phyloP scores from a whole-genome alignment of 2,888 invertebrate species.

The Zootermopsis nevadensis region DNA sequence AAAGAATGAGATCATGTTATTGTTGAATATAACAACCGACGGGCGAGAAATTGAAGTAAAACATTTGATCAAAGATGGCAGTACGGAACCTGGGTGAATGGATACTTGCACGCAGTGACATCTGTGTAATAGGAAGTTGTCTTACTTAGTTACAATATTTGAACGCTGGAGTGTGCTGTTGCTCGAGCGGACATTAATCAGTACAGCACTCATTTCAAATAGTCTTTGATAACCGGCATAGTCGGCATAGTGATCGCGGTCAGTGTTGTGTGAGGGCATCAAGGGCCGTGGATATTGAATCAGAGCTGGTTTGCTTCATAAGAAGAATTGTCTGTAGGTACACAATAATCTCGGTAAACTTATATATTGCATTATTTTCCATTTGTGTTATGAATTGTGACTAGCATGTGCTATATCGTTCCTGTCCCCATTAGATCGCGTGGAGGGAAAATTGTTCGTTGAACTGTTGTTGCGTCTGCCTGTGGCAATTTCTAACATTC shows the following conservation, averaged over 20 bases:
- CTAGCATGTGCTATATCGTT: conserved; percentile 5
- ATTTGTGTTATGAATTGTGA: conserved; percentile 9
- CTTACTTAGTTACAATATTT: background rate
- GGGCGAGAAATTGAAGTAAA: background rate
- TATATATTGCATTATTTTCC: background rate
- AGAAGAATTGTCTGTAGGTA: conserved; percentile 3
- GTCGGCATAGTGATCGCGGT: conserved; percentile 26
- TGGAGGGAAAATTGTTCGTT: conserved; percentile 27
- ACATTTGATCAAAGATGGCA: background rate
- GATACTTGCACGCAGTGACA: background rate
- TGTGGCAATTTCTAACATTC: background rate
- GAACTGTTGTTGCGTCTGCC: background rate
- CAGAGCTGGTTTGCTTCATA: background rate
- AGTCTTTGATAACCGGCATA: conserved; percentile 35
- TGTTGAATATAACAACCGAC: background rate
- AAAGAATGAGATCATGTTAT: background rate
- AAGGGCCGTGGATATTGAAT: background rate
- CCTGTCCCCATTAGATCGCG: background rate
- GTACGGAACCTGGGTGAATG: conserved; percentile 27
- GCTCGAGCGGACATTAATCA: background rate
- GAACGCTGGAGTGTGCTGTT: background rate
- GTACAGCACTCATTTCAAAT: conserved; percentile 30
- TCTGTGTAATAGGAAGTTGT: background rate
- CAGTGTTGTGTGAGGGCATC: background rate
- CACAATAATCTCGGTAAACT: background rate